Evolutionary conservation across 1,140 invertebrate species (phyloP), one percentile per base, ranked within the genome.

Genomic region (Aporrectodea caliginosa): DNA sequence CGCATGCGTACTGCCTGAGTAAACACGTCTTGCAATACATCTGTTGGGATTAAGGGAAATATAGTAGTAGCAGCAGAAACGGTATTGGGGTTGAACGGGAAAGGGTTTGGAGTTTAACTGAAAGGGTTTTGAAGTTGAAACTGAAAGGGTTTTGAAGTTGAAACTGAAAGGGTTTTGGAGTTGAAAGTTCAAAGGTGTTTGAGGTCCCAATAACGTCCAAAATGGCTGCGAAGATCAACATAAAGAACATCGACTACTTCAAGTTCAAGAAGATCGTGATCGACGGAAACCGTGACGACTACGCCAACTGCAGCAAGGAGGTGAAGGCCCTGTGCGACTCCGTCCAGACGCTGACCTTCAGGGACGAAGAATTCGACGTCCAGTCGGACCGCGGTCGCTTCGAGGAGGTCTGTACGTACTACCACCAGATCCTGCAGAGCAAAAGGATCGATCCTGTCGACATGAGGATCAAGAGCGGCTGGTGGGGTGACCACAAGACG

Each of bases 211-310:
- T n/a, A n/a, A n/a, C n/a, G n/a, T n/a, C n/a, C n/a, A n/a, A 58
- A 22, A 58, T 58, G 43, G 43, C 43, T 27, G 34, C 71, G 16
- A 81, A 76, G 35, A 78, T 81, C 6, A 81, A 78, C 71, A 31
- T 81, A 0, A 81, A 81, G 72, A 81, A 32, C 70, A 81, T 81
- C 22, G 80, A 81, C 73, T 81, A 81, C 71, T 81, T 78, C 75
- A 78, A 78, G 35, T 81, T 78, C 76, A 68, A 71, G 6, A 81
- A 81, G 76, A 43, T 78, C 68, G 75, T 81, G 33, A 81, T 81
- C 29, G 80, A 81, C 43, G 80, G 76, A n/a, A 78, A 78, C 73
- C 1, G 80, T 0, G 80, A 81, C 71, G 80, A 81, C 43, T 78
- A 77, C 71, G 32, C 6, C 35, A 29, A 6, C 14, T 81, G 80